A percentile compares a stretch with the other conserved stretches of the same genome.
These are phyloP conservation scores for Centroberyx gerrardi DNA, from an alignment of 2,797 vertebrate genomes.

Conservation along the genomic window DNA sequence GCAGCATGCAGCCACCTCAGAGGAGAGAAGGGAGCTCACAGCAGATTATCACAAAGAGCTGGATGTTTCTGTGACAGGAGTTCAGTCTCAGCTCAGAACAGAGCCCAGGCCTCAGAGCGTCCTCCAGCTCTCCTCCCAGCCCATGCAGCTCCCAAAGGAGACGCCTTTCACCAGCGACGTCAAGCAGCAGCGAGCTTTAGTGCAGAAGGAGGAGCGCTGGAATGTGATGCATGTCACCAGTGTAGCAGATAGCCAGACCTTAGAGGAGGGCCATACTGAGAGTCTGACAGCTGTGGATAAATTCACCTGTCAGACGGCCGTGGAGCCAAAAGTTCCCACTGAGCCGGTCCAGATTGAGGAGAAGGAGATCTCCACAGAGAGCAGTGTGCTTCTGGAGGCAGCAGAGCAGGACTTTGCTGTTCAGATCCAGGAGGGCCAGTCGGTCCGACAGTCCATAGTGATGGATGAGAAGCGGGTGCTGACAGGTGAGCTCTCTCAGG, in stretches of 20 bases:
- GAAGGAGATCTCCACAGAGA: conserved; percentile 86
- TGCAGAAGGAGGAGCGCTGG: conserved; percentile 88
- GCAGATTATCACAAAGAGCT: conserved; percentile 83
- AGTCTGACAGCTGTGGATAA: conserved; percentile 77
- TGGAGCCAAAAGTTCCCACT: conserved; percentile 84
- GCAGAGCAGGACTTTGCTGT: conserved; percentile 89
- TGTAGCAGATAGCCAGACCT: conserved; percentile 78
- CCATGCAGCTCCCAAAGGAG: conserved; percentile 88
- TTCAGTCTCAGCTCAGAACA: conserved; percentile 71
- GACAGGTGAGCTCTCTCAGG: conserved; percentile 81
- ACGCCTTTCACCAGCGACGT: conserved; percentile 68
- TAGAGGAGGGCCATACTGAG: conserved; percentile 85
- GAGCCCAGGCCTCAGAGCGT: conserved; percentile 82
- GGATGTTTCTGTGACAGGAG: conserved; percentile 75
- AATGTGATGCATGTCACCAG: conserved; percentile 83
- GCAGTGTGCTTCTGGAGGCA: conserved; percentile 79
- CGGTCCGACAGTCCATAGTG: conserved; percentile 88
- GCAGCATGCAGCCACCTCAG: conserved; percentile 74
- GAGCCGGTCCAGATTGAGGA: conserved; percentile 84
- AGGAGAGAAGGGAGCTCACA: conserved; percentile 83
- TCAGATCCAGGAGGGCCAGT: conserved; percentile 89
- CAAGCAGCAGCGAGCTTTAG: conserved; percentile 84
- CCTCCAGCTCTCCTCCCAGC: conserved; percentile 82
- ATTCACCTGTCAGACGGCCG: conserved; percentile 70
- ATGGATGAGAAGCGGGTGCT: conserved; percentile 89